Conservation (phyloP, 37 sponge, comb jelly and placozoan species). For the Trichoplax adhaerens region DNA sequence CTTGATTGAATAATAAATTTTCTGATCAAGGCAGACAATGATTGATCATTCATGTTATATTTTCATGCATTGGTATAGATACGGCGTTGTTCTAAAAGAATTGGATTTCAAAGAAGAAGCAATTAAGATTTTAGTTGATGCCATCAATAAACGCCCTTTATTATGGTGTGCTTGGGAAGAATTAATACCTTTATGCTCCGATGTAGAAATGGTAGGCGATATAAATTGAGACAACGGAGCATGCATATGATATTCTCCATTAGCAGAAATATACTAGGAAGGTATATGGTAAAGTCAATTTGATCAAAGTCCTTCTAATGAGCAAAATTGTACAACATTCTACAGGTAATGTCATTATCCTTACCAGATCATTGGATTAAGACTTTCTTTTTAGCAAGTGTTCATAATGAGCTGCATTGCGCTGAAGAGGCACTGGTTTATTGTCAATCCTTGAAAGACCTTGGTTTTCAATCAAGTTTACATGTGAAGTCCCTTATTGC, state of each 20-base stretch:
- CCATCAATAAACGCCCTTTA: constrained; percentile 29
- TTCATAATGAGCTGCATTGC: constrained; percentile 42
- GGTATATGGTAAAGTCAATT: too few species aligned
- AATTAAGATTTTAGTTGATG: constrained; percentile 24
- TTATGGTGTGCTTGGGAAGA: constrained; percentile 69
- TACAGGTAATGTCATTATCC: not conserved
- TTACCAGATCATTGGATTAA: constrained; percentile 76
- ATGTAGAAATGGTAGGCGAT: constrained; percentile 41
- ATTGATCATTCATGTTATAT: not conserved
- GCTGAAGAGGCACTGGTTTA: constrained; percentile 55
- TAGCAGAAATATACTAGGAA: too few species aligned
- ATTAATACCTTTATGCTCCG: constrained; percentile 37
- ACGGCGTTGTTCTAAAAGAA: constrained; percentile 50
- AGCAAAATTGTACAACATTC: too few species aligned
- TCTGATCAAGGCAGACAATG: not conserved
- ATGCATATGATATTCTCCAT: too few species aligned
- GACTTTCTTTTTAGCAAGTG: constrained; percentile 56
- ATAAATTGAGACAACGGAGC: too few species aligned
- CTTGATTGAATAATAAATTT: not conserved
- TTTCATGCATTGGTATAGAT: constrained; percentile 17
- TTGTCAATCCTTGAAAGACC: not conserved
- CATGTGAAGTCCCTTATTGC: constrained; percentile 2
- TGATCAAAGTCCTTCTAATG: too few species aligned
- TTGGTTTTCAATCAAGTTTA: constrained; percentile 9
- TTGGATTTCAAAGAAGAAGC: constrained; percentile 19